Evolutionary conservation across 2,888 invertebrate species (phyloP).

Genomic region (Microplitis deprimator): DNA sequence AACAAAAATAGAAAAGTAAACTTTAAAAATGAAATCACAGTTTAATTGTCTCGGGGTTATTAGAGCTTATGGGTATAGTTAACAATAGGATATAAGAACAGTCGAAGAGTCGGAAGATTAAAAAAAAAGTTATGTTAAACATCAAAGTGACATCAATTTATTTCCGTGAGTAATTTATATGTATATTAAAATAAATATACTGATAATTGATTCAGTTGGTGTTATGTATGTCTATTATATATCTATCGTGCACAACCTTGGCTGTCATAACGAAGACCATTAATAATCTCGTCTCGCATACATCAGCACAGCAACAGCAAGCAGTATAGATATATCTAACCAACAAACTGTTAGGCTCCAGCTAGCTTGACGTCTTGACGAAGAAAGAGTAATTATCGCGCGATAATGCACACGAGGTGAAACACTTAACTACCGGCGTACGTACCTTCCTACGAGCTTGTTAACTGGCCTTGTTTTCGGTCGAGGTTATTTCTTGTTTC

Average conservation of each 20-base stretch:
- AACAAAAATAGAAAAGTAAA: too few relatives aligned
- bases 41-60: too few relatives aligned
- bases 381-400: conserved; percentile 55
- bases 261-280: conserved; percentile 40
- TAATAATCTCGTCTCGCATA: conserved; percentile 48
- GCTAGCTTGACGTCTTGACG: conserved; percentile 45
- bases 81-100: too few relatives aligned
- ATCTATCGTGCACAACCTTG: conserved; percentile 41
- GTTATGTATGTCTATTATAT: background rate
- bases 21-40: too few relatives aligned
- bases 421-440: conserved; percentile 48
- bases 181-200: background rate
- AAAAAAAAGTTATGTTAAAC: too few relatives aligned
- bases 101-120: too few relatives aligned
- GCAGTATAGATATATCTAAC: conserved; percentile 21
- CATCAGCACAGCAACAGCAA: conserved; percentile 30
- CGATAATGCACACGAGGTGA: conserved; percentile 55
- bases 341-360: conserved; percentile 4
- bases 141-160: background rate
- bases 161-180: background rate
- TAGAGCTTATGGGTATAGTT: too few relatives aligned
- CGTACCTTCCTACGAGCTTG: conserved; percentile 7
- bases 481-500: conserved; percentile 26
- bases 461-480: conserved; percentile 35
- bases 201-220: background rate